A percentile compares a stretch with the other conserved stretches of the same genome.
phyloP scores from a whole-genome alignment of 2,888 invertebrate genomes.

The Sphaeridia pumilis region DNA sequence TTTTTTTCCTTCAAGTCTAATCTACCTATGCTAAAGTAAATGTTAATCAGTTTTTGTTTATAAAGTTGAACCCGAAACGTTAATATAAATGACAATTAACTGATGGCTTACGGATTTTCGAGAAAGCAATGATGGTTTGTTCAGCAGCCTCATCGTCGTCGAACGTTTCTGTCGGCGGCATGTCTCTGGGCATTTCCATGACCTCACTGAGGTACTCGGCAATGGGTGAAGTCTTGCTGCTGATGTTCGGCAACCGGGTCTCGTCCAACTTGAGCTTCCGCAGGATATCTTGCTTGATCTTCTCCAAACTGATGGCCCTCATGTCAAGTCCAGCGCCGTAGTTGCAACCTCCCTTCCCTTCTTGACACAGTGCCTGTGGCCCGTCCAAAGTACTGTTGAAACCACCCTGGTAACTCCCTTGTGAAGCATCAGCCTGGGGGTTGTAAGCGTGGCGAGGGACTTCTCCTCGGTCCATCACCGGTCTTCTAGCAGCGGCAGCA shows the following conservation, averaged over 20 bases:
- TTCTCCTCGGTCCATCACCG: too few relatives aligned
- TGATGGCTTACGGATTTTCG: conserved; percentile 33
- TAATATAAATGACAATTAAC: too few relatives aligned
- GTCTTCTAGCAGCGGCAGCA: too few relatives aligned
- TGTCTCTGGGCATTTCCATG: conserved; percentile 32
- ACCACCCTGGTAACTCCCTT: too few relatives aligned
- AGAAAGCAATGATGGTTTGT: conserved; percentile 36
- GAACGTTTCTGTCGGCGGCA: conserved; percentile 24
- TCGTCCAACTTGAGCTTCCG: conserved; percentile 34
- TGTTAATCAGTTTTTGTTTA: too few relatives aligned
- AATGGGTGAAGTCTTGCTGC: conserved; percentile 26
- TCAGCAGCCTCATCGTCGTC: conserved; percentile 35
- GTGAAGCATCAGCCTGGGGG: too few relatives aligned
- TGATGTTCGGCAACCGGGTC: conserved; percentile 31
- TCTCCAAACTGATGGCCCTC: conserved; percentile 29
- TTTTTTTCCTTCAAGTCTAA: too few relatives aligned
- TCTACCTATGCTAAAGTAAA: too few relatives aligned
- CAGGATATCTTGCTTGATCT: conserved; percentile 33
- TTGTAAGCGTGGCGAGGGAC: too few relatives aligned
- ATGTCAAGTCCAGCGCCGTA: conserved; percentile 12
- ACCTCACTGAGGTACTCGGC: conserved; percentile 29
- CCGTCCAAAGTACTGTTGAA: neutral
- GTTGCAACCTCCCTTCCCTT: conserved; percentile 6
- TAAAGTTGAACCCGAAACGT: too few relatives aligned
- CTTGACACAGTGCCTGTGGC: neutral